These are phyloP conservation scores for Trichonephila clavipes DNA, from an alignment of 1,140 invertebrate species.

Conservation along the genomic window DNA sequence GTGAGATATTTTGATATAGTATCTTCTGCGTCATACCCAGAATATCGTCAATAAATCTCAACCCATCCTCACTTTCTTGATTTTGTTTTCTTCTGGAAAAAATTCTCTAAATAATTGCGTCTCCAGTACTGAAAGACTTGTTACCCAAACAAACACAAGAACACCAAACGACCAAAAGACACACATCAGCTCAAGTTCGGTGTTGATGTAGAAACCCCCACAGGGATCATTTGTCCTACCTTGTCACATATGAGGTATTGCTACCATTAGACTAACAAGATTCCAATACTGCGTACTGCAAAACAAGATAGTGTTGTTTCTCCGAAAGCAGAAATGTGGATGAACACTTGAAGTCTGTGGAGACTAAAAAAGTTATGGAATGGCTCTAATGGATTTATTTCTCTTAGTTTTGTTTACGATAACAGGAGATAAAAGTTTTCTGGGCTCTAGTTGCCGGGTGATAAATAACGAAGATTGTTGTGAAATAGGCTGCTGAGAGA, in stretches of 20 bases:
- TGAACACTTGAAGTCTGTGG: background rate
- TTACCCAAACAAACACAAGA: background rate
- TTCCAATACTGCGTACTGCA: background rate
- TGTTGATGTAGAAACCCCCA: background rate
- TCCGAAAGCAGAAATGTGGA: background rate
- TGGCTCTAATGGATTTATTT: background rate
- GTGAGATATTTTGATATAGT: no score
- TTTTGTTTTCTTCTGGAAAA: no score
- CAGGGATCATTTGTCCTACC: background rate
- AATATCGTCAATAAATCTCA: no score
- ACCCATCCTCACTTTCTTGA: no score
- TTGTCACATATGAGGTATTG: background rate
- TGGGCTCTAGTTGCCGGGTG: background rate
- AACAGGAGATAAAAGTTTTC: background rate
- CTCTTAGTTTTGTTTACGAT: background rate
- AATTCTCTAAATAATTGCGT: background rate
- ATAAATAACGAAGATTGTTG: background rate
- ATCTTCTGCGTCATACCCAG: no score
- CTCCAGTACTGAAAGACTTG: background rate
- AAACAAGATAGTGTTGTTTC: background rate
- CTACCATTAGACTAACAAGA: slow-evolving; percentile 20
- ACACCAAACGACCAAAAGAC: background rate
- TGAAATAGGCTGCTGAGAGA: no score
- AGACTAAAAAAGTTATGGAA: background rate
- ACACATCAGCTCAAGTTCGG: background rate